These are phyloP conservation scores for Hapalemur alaotrensis DNA, from an alignment of 2,797 vertebrate genomes.

Conservation along the genomic window DNA sequence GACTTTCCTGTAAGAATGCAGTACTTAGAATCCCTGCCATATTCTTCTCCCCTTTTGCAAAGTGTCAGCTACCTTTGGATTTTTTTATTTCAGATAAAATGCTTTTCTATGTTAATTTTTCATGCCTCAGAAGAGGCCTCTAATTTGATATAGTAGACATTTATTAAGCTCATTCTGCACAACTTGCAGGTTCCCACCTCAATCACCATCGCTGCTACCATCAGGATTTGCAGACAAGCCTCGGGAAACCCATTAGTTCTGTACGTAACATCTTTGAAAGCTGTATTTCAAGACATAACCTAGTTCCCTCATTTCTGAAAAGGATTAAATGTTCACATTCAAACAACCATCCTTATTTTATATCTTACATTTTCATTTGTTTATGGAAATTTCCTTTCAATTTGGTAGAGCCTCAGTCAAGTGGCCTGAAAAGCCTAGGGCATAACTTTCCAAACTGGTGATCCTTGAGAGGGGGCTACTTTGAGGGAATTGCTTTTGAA, in stretches of 20 bases:
- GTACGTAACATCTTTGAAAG: not conserved
- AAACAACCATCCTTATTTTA: not conserved
- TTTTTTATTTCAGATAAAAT: not conserved
- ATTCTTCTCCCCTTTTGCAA: not conserved
- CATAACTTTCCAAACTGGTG: conserved; percentile 37
- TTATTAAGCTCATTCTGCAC: not conserved
- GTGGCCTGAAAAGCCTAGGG: not conserved
- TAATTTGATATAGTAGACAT: not conserved
- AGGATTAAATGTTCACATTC: not conserved
- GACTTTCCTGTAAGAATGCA: not conserved
- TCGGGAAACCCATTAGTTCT: not conserved
- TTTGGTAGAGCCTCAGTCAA: not conserved
- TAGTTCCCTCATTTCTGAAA: not conserved
- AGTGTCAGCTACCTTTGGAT: not conserved
- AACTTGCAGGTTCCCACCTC: not conserved
- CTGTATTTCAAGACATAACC: not conserved
- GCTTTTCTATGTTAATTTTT: not conserved
- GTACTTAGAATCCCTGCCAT: not conserved
- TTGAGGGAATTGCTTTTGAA: conserved; percentile 71
- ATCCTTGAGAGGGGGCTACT: conserved; percentile 46
- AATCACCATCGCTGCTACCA: not conserved
- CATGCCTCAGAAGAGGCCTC: not conserved
- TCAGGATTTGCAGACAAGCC: not conserved
- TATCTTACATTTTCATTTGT: not conserved
- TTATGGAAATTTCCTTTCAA: not conserved